Percentiles rank a stretch among this genome's conserved stretches.
Conservation (phyloP, 2,888 invertebrate genomes). For the Anoplius nigerrimus region DNA sequence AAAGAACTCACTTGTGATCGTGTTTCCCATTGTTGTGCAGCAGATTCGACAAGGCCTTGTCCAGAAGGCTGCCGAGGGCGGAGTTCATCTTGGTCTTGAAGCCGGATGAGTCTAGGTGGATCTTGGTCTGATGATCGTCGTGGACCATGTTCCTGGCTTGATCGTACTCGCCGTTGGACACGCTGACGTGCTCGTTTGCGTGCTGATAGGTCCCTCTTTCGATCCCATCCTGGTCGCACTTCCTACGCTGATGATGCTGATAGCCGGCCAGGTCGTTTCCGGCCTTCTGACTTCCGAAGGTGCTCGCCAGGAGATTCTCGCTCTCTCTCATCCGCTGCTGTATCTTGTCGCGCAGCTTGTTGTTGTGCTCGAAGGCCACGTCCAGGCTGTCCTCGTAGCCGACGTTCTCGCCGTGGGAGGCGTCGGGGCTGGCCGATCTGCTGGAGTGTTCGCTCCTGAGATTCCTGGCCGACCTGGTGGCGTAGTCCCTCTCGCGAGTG, state of each 20-base stretch:
- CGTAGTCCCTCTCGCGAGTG: slow-evolving; percentile 60
- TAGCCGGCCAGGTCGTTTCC: slow-evolving; percentile 23
- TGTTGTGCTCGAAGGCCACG: slow-evolving; percentile 72
- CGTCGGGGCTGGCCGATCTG: slow-evolving; percentile 64
- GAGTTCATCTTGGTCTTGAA: slow-evolving; percentile 62
- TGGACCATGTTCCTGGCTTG: slow-evolving; percentile 19
- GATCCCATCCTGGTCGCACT: slow-evolving; percentile 31
- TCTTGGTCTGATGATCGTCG: slow-evolving; percentile 29
- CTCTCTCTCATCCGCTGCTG: slow-evolving; percentile 72
- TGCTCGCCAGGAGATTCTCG: slow-evolving; percentile 68
- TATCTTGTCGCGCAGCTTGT: slow-evolving; percentile 71
- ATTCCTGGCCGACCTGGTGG: slow-evolving; percentile 49
- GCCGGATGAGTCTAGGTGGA: slow-evolving; percentile 47
- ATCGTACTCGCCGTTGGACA: slow-evolving; percentile 45
- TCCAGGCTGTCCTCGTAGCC: slow-evolving; percentile 72
- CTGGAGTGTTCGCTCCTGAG: slow-evolving; percentile 61
- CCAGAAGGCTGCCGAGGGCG: slow-evolving; percentile 63
- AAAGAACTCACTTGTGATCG: slow-evolving; percentile 68
- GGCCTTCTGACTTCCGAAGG: slow-evolving; percentile 62
- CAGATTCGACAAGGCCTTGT: slow-evolving; percentile 68
- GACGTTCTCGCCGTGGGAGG: slow-evolving; percentile 63
- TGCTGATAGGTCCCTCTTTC: slow-evolving; percentile 39
- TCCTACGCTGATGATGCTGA: background rate
- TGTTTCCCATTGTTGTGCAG: slow-evolving; percentile 70
- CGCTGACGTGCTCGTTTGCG: slow-evolving; percentile 36